These are phyloP conservation scores for Odontocerum albicorne DNA, from an alignment of 2,888 invertebrate genomes.

Conservation along the genomic window DNA sequence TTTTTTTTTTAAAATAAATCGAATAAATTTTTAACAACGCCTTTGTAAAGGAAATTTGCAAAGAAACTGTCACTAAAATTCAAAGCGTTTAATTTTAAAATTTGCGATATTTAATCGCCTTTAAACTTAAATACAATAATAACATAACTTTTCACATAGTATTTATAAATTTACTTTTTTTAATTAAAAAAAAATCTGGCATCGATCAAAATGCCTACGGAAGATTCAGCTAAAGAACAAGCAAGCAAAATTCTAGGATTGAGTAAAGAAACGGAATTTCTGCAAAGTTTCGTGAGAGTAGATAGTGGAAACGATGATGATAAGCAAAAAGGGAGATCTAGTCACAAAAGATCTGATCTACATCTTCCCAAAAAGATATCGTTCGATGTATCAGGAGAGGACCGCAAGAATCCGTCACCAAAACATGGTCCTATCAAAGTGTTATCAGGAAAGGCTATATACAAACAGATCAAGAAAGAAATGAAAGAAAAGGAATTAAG, in stretches of 20 bases:
- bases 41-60: no score
- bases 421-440: conserved; percentile 44
- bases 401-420: conserved; percentile 40
- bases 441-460: conserved; percentile 44
- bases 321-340: conserved; percentile 46
- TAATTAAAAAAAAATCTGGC: no score
- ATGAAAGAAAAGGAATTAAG: conserved; percentile 41
- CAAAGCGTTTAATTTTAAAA: no score
- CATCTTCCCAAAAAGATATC: conserved; percentile 44
- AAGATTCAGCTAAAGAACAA: conserved; percentile 52
- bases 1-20: no score
- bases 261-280: conserved; percentile 70
- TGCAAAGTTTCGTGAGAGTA: conserved; percentile 78
- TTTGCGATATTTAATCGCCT: no score
- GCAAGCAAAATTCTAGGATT: conserved; percentile 65
- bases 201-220: conserved; percentile 42
- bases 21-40: no score
- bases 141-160: no score
- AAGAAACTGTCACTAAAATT: no score
- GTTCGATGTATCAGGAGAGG: conserved; percentile 40
- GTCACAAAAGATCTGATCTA: conserved; percentile 41
- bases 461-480: conserved; percentile 45
- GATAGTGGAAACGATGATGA: conserved; percentile 62
- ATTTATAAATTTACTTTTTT: no score
- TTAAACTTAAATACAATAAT: no score